Base-by-base conservation (phyloP, 2,113 vertebrate species). In the Bombycilla garrulus region DNA sequence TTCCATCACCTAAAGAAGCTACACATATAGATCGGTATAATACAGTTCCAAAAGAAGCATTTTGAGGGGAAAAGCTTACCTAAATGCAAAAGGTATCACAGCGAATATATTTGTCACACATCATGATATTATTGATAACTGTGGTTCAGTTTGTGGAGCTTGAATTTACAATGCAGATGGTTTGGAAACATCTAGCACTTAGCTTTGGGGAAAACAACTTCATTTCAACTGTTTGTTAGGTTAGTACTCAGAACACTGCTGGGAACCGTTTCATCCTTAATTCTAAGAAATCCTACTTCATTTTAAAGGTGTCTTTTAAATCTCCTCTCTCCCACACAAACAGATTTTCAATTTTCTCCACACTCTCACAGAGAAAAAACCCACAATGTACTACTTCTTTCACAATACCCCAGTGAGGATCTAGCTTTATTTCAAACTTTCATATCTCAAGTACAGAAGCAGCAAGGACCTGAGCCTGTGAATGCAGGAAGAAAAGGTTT, bases 81-180 rank as follows among this genome's bases (percentile, higher is more conserved):
- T 31, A 5, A 18, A 35, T 79, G 38, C 50, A 66, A 44, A 50
- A 45, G 33, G 12, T 10, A n/a, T 12, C 42, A 26, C 5, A 53
- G 14, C 22, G 28, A 36, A 22, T 9, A 0, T 7, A 31, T 25
- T 86, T 80, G 28, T 73, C 31, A 40, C 6, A 11, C 2, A 44
- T 50, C 8, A 31, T 0, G 0, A 3, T 15, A 17, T 45, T 74
- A 26, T 15, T 0, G 0, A 2, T 21, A 25, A 18, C 12, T 42
- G 11, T 15, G 18, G 25, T 40, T 77, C 36, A 66, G 22, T 26
- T 21, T 48, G 6, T 7, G 31, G 57, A 89, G 14, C 66, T 38
- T 38, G 56, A 50, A 29, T 69, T 56, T 25, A 26, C 35, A 33
- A 44, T 7, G 12, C 29, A 70, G 23, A 7, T 45, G 17, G 23